Evolutionary conservation across 2,797 vertebrate species (phyloP), one percentile per base, ranked within the genome.

Genomic region (Atherinosoma microstoma): DNA sequence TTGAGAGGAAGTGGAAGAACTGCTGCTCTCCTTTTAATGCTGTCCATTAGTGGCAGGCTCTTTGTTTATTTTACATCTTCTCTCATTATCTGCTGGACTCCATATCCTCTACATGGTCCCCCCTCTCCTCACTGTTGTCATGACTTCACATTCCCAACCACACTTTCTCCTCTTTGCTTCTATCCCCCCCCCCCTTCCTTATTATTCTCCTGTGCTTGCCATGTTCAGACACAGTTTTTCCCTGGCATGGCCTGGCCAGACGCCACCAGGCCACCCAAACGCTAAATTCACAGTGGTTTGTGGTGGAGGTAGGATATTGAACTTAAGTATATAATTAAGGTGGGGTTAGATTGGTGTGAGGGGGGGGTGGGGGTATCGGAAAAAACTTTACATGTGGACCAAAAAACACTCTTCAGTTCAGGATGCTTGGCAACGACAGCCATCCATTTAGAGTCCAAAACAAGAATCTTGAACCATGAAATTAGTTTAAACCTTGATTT

Each of bases 81-180:
- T n/a, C 10, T 51, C 9, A 24, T 53, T 27, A 53, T 53, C 3
- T 24, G 10, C 11, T 20, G 11, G 24, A 60, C 75, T 89, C 84
- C 82, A 75, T 85, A 76, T 38, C 3, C 38, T 70, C 66, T 6
- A 15, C 22, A 1, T 69, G 63, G 78, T 89, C 87, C 82, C 70
- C 79, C 67, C 30, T 75, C 80, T 27, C 49, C 12, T 24, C 22
- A 53, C 49, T 24, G 40, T 56, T 30, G 32, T 51, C 35, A 47
- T 20, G 36, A 54, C 62, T 65, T 65, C 70, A 57, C 18, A 13
- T 57, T 32, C 42, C 18, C 36, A 51, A 22, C 54, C 35, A 13
- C 47, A 53, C 34, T 22, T 78, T 63, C 42, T 58, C 59, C 27
- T 61, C 42, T 11, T 10, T 56, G 9, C 42, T 10, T 65, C 40